Percentiles rank a stretch among this genome's conserved stretches.
Conservation (phyloP, 2,888 invertebrate genomes). For the Chymomyza caudatula region DNA sequence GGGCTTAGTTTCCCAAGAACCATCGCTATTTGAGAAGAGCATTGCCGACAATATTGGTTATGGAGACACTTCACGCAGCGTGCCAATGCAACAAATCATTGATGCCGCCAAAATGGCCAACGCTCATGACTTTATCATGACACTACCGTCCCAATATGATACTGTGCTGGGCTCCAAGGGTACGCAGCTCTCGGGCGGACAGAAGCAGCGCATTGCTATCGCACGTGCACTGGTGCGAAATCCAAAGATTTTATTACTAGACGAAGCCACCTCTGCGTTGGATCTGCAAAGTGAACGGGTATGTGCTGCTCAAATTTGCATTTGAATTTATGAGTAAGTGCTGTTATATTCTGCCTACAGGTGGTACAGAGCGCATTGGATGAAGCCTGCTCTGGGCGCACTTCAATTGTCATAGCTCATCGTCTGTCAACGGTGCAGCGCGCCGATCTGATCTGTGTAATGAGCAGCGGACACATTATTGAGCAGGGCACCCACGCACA, state of each 20-base stretch:
- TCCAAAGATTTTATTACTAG: slow-evolving; percentile 84
- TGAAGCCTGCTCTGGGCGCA: slow-evolving; percentile 87
- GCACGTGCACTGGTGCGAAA: slow-evolving; percentile 86
- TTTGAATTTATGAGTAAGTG: background rate
- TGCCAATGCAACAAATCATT: slow-evolving; percentile 85
- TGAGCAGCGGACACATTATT: slow-evolving; percentile 85
- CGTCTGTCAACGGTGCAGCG: slow-evolving; percentile 89
- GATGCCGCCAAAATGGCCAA: slow-evolving; percentile 89
- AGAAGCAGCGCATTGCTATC: slow-evolving; percentile 91
- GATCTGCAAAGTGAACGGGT: slow-evolving; percentile 88
- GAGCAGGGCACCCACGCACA: slow-evolving; percentile 88
- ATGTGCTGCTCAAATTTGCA: background rate
- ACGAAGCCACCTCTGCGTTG: slow-evolving; percentile 88
- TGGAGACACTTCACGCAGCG: slow-evolving; percentile 85
- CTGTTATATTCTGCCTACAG: slow-evolving; percentile 35
- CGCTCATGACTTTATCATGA: slow-evolving; percentile 89
- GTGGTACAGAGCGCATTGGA: slow-evolving; percentile 91
- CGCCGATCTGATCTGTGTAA: slow-evolving; percentile 90
- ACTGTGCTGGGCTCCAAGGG: slow-evolving; percentile 87
- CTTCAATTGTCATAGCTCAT: slow-evolving; percentile 92
- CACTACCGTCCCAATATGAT: slow-evolving; percentile 87
- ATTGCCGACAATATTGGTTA: slow-evolving; percentile 95
- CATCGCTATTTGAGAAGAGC: slow-evolving; percentile 90
- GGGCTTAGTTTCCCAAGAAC: slow-evolving; percentile 94
- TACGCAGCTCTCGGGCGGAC: slow-evolving; percentile 88